Evolutionary conservation across 1,140 invertebrate species (phyloP), one percentile per base, ranked within the genome.

Genomic region (Philaenus spumarius): DNA sequence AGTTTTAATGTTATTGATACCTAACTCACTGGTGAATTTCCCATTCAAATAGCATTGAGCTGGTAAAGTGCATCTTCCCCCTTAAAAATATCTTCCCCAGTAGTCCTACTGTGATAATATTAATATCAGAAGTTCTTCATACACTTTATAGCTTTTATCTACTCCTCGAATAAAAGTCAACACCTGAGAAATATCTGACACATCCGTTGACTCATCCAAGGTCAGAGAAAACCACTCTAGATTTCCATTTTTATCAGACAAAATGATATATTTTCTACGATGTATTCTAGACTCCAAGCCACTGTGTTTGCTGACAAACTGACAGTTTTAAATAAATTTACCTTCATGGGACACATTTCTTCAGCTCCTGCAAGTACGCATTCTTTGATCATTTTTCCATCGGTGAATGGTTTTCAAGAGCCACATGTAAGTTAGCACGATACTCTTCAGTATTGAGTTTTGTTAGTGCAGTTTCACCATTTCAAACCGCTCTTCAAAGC

Each of bases 131-230:
- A 59, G 59, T 45, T 65, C 59, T 62, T 64, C 59, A 62, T 62
- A 47, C 55, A 64, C 56, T 56, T 65, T 62, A n/a, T n/a, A n/a
- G n/a, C n/a, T n/a, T 62, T 61, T 64, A 61, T 62, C 59, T 57
- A 62, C 42, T 37, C 55, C 59, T 59, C 56, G 43, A 40, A 40
- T 40, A 40, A 40, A 40, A 40, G 14, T 17, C 46, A 63, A 63
- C 59, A 59, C 56, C 56, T 61, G 62, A 63, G 62, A 62, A 61
- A 58, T 63, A 65, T 65, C 62, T 63, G 55, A 65, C 40, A 63
- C 52, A 61, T 65, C 58, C 39, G 43, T 62, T 64, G 63, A 58
- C 53, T 64, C 53, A 58, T 64, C 57, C 59, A 64, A 46, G 40
- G 60, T 60, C 42, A 62, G 42, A 64, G 60, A 61, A 39, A 66